phyloP scores from a whole-genome alignment of 2,113 vertebrate species.

The Leucopsar rothschildi region DNA sequence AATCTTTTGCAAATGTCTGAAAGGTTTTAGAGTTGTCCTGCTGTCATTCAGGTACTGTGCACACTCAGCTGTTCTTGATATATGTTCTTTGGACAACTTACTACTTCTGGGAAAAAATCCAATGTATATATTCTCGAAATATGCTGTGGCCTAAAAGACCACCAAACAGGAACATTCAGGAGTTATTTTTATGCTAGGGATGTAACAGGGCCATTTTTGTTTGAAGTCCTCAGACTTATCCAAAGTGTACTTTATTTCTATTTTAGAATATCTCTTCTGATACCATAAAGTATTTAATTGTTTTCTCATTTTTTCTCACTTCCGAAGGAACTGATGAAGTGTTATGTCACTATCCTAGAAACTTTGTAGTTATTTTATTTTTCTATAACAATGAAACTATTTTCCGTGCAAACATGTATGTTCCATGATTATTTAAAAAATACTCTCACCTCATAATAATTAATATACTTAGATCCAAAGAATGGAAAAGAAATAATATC shows the following conservation, averaged over 20 bases:
- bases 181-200: neutral
- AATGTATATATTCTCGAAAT: neutral
- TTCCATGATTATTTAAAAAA: neutral
- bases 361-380: neutral
- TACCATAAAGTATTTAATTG: neutral
- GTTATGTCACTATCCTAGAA: neutral
- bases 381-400: neutral
- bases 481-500: neutral
- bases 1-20: neutral
- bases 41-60: neutral
- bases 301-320: neutral
- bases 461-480: neutral
- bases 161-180: fast-evolving
- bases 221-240: neutral
- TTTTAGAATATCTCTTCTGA: neutral
- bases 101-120: neutral
- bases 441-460: neutral
- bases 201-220: neutral
- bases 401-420: neutral
- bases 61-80: neutral
- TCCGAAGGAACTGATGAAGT: neutral
- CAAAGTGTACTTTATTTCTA: neutral
- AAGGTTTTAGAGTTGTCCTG: neutral
- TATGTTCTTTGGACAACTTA: neutral
- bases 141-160: neutral